phyloP scores from a whole-genome alignment of 2,113 vertebrate species.

The Pterocles gutturalis region DNA sequence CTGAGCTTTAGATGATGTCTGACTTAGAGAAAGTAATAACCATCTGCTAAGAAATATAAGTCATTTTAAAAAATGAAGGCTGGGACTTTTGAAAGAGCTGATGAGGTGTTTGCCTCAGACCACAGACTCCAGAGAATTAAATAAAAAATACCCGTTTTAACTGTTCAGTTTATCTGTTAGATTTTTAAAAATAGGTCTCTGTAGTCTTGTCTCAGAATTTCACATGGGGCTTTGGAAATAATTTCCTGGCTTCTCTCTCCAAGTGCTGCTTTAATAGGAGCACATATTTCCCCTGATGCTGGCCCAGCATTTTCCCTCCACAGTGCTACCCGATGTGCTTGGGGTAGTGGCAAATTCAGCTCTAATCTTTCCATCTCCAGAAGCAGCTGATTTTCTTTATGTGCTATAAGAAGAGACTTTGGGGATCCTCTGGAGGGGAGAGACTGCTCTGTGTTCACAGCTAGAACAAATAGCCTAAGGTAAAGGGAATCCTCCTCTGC shows the following conservation, averaged over 20 bases:
- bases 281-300: background rate
- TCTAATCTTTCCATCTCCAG: background rate
- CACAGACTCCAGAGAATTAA: background rate
- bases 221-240: background rate
- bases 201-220: background rate
- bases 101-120: background rate
- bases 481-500: background rate
- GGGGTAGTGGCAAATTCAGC: background rate
- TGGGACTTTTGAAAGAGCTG: background rate
- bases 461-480: background rate
- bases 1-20: background rate
- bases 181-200: background rate
- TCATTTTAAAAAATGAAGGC: background rate
- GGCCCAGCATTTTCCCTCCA: background rate
- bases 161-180: background rate
- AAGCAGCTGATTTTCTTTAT: slow-evolving; percentile 3
- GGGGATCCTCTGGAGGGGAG: background rate
- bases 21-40: background rate
- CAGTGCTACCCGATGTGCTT: background rate
- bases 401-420: background rate
- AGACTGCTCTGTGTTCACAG: background rate
- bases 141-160: background rate
- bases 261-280: background rate
- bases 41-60: background rate
- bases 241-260: background rate